Conservation (phyloP, 2,797 vertebrate genomes). For the Hyperoplus immaculatus region DNA sequence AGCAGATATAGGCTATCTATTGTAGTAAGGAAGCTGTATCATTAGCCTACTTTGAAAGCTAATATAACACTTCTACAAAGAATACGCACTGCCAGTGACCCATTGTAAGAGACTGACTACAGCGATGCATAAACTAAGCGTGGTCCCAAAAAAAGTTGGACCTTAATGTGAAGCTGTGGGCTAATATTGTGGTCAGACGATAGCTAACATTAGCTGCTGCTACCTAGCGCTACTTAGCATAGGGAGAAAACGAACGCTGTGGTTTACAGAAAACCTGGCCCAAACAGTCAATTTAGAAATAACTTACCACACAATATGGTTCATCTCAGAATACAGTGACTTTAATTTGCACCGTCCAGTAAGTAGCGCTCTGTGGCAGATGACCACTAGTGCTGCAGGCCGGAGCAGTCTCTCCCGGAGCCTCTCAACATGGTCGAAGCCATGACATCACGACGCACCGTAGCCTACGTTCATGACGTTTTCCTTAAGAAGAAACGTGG, state of each 20-base stretch:
- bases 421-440: neutral
- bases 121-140: fast-evolving
- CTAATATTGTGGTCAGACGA: neutral
- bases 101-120: fast-evolving
- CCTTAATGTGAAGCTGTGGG: neutral
- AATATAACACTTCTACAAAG: too few relatives aligned
- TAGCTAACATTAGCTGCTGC: conserved; percentile 37
- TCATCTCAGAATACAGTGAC: neutral
- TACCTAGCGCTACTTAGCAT: neutral
- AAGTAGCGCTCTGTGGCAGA: too few relatives aligned
- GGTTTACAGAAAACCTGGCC: neutral
- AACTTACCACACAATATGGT: conserved; percentile 45
- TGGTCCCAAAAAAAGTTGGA: neutral
- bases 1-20: neutral
- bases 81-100: fast-evolving
- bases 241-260: neutral
- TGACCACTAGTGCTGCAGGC: conserved; percentile 10
- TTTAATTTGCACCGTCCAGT: neutral
- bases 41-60: neutral
- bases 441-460: conserved; percentile 41
- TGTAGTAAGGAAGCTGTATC: neutral
- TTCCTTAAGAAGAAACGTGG: neutral
- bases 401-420: neutral
- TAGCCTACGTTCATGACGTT: neutral
- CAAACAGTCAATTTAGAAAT: fast-evolving